phyloP scores from a whole-genome alignment of 2,797 vertebrate species.

The Micromesistius poutassou region DNA sequence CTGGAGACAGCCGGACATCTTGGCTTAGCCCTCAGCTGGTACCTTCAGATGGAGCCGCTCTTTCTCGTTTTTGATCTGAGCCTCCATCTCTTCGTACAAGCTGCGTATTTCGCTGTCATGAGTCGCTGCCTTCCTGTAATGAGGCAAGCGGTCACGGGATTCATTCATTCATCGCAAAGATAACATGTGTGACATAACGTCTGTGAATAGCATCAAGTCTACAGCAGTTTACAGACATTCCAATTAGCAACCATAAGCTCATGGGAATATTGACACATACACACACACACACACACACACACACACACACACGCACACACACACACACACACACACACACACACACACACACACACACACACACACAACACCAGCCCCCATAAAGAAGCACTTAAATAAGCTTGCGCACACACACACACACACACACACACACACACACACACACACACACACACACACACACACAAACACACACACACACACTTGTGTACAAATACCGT shows the following conservation, averaged over 20 bases:
- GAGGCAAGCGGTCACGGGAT: neutral
- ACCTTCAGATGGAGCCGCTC: slow-evolving; percentile 82
- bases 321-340: neutral
- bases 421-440: slow-evolving; percentile 5
- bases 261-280: neutral
- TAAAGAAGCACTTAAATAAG: too few relatives aligned
- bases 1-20: neutral
- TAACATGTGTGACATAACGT: neutral
- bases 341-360: neutral
- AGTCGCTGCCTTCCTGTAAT: slow-evolving; percentile 80
- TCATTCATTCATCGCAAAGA: neutral
- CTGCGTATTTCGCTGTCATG: slow-evolving; percentile 87
- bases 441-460: neutral
- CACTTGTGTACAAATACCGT: neutral
- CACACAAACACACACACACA: neutral
- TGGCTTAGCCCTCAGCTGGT: neutral
- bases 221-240: neutral
- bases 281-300: neutral
- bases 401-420: neutral
- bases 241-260: neutral
- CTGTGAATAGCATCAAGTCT: neutral
- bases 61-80: slow-evolving; percentile 88
- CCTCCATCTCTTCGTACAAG: slow-evolving; percentile 95
- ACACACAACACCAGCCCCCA: slow-evolving; percentile 5
- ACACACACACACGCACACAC: slow-evolving; percentile 8